Evolutionary conservation across 2,888 invertebrate species (phyloP).

Genomic region (Diplazon laetatorius): DNA sequence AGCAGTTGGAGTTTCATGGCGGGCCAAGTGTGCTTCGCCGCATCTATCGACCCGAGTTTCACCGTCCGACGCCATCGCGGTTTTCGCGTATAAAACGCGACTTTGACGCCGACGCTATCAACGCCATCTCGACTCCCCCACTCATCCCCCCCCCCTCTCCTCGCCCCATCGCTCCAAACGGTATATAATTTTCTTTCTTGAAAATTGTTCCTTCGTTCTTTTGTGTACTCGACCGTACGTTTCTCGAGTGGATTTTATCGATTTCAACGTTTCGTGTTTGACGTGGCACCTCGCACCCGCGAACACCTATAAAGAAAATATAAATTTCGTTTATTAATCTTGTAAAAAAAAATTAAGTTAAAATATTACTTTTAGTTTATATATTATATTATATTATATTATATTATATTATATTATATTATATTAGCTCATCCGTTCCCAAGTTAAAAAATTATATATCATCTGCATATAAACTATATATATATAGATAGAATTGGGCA

Average conservation of each 20-base stretch:
- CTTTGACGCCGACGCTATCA: slow-evolving; percentile 66
- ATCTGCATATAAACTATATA: too few species aligned
- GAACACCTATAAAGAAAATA: slow-evolving; percentile 44
- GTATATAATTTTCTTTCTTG: slow-evolving; percentile 71
- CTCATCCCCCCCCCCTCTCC: too few species aligned
- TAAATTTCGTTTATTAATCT: background rate
- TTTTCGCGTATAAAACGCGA: slow-evolving; percentile 62
- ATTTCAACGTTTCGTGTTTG: slow-evolving; percentile 44
- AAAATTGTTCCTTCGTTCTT: slow-evolving; percentile 69
- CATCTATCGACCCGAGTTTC: slow-evolving; percentile 79
- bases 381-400: too few species aligned
- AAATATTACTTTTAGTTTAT: background rate
- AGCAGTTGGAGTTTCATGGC: slow-evolving; percentile 64
- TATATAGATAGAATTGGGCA: too few species aligned
- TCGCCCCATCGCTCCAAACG: too few species aligned
- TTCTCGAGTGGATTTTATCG: slow-evolving; percentile 57
- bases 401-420: too few species aligned
- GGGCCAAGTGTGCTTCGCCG: slow-evolving; percentile 64
- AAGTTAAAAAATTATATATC: too few species aligned
- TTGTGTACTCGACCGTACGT: slow-evolving; percentile 43
- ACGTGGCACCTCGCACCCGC: slow-evolving; percentile 45
- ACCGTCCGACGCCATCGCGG: slow-evolving; percentile 76
- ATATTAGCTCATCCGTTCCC: too few species aligned
- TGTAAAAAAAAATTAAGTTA: background rate
- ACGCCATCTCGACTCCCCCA: slow-evolving; percentile 54